phyloP scores from a whole-genome alignment of 2,888 invertebrate genomes.

The Dicyrtomina minuta region DNA sequence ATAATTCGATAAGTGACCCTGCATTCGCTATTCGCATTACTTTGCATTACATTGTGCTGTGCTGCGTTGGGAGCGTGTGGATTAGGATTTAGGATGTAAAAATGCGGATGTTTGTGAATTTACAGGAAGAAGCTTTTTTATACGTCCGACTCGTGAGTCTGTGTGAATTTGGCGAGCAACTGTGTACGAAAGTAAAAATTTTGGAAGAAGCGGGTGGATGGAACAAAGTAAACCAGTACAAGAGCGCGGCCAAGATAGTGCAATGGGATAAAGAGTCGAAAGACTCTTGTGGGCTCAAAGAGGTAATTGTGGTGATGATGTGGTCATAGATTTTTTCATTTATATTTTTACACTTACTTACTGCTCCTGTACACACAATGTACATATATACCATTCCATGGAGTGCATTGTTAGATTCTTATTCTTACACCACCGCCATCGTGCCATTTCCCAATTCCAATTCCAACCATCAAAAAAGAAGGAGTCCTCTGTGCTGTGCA shows the following conservation, averaged over 20 bases:
- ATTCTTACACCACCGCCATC: too few species aligned
- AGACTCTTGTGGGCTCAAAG: conserved; percentile 26
- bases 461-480: too few species aligned
- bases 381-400: not conserved
- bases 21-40: too few species aligned
- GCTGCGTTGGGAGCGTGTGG: not conserved
- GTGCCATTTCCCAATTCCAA: too few species aligned
- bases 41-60: not conserved
- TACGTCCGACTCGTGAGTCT: conserved; percentile 24
- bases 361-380: not conserved
- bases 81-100: not conserved
- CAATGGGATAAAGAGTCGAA: conserved; percentile 21
- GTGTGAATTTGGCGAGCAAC: conserved; percentile 26
- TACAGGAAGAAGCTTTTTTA: conserved; percentile 27
- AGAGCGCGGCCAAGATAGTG: conserved; percentile 12
- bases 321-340: not conserved
- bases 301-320: conserved; percentile 12
- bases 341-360: not conserved
- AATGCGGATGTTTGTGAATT: not conserved
- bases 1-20: too few species aligned
- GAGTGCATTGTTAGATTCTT: not conserved
- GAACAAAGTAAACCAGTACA: conserved; percentile 30
- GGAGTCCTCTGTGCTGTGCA: not conserved
- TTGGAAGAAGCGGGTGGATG: conserved; percentile 16
- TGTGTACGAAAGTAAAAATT: conserved; percentile 28